These are phyloP conservation scores for Cybosia mesomella DNA, from an alignment of 2,888 invertebrate genomes.

Conservation along the genomic window DNA sequence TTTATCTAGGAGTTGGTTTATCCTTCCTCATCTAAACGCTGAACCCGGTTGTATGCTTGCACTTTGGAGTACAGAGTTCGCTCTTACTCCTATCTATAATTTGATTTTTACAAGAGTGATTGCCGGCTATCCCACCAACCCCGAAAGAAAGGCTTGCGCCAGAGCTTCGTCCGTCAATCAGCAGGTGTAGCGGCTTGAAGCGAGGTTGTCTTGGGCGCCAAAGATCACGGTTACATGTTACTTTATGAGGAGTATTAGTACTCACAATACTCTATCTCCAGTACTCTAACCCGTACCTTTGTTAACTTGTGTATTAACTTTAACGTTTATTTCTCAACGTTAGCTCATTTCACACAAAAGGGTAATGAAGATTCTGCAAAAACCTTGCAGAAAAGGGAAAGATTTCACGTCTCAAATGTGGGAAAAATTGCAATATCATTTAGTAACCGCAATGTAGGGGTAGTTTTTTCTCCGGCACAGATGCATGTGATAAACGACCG, in stretches of 20 bases:
- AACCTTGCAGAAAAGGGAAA: conserved; percentile 42
- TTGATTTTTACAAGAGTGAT: no score
- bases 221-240: no score
- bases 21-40: background rate
- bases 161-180: background rate
- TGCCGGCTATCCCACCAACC: no score
- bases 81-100: no score
- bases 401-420: conserved; percentile 53
- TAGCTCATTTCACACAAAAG: conserved; percentile 19
- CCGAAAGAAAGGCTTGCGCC: no score
- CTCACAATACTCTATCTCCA: background rate
- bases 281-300: background rate
- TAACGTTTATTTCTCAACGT: background rate
- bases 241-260: no score
- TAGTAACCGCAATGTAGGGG: conserved; percentile 62
- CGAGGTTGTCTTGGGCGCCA: no score
- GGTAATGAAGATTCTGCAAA: conserved; percentile 30
- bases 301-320: background rate
- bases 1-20: background rate
- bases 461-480: conserved; percentile 64
- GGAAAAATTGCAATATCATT: conserved; percentile 77
- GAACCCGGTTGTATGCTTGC: no score
- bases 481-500: conserved; percentile 77
- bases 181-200: no score
- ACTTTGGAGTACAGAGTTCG: no score